These are phyloP conservation scores for Mythimna vitellina DNA, from an alignment of 2,888 invertebrate genomes.

Conservation along the genomic window DNA sequence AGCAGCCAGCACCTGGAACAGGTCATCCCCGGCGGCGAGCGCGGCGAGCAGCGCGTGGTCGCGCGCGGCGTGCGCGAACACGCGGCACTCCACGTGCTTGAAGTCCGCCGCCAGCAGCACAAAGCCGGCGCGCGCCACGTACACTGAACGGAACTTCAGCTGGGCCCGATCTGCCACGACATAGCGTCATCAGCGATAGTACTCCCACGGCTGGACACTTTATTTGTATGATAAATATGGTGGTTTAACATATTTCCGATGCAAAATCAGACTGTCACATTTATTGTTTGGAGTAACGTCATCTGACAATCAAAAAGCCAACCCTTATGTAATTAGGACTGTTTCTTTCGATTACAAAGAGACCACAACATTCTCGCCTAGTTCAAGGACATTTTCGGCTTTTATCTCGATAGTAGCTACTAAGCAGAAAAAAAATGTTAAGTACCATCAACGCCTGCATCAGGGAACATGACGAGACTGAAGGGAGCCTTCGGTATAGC, in stretches of 20 bases:
- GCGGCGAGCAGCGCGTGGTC: constrained; percentile 75
- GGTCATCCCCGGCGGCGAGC: constrained; percentile 74
- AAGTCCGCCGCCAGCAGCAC: constrained; percentile 86
- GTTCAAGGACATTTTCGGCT: no score
- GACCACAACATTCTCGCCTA: no score
- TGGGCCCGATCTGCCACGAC: constrained; percentile 15
- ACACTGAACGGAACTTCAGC: constrained; percentile 80
- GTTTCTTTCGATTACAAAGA: no score
- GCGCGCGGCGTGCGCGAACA: constrained; percentile 84
- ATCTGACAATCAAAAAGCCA: no score
- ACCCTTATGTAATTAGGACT: no score
- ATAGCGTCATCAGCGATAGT: neutral
- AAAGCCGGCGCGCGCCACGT: constrained; percentile 74
- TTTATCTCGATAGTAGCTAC: neutral
- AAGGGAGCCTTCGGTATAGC: constrained; percentile 86
- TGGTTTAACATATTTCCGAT: no score
- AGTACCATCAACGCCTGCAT: constrained; percentile 61
- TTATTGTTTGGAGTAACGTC: no score
- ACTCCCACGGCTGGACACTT: no score
- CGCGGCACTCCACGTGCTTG: constrained; percentile 87
- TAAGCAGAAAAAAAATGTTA: neutral
- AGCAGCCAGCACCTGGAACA: constrained; percentile 83
- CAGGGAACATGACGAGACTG: constrained; percentile 72
- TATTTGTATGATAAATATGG: no score
- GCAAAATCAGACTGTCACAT: no score